These are phyloP conservation scores for Takifugu bimaculatus DNA, from an alignment of 2,113 vertebrate genomes.

Conservation along the genomic window DNA sequence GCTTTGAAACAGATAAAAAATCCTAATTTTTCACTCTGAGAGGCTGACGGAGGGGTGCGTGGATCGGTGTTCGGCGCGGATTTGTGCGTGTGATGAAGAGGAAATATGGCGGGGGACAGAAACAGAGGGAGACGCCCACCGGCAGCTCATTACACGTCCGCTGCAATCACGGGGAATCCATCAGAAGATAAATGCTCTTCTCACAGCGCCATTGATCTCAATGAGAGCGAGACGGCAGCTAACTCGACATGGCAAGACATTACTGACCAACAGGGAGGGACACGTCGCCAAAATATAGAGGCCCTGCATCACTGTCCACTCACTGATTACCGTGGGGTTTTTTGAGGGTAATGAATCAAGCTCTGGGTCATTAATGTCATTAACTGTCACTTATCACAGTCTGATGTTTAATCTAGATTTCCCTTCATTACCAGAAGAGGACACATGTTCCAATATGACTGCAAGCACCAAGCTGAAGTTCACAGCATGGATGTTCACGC, in stretches of 20 bases:
- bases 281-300: background rate
- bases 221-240: conserved; percentile 16
- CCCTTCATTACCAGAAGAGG: conserved; percentile 31
- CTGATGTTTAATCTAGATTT: conserved; percentile 34
- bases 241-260: conserved; percentile 17
- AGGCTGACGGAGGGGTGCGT: conserved; percentile 1
- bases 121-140: conserved; percentile 24
- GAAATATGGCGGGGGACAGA: conserved; percentile 27
- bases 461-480: conserved; percentile 26
- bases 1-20: conserved; percentile 15
- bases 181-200: conserved; percentile 37
- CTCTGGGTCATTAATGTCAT: conserved; percentile 3
- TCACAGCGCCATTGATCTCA: conserved; percentile 28
- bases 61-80: background rate
- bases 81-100: conserved; percentile 16
- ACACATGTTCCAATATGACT: conserved; percentile 41
- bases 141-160: conserved; percentile 45
- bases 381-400: conserved; percentile 22
- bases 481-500: conserved; percentile 16
- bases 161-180: conserved; percentile 27
- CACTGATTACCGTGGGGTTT: background rate
- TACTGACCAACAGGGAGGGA: conserved; percentile 1
- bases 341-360: conserved; percentile 21
- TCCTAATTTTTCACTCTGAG: conserved; percentile 11
- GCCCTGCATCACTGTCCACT: conserved; percentile 6